Percentiles rank a stretch among this genome's conserved stretches.
phyloP scores from a whole-genome alignment of 2,797 vertebrate genomes.

The Crocidura indochinensis region DNA sequence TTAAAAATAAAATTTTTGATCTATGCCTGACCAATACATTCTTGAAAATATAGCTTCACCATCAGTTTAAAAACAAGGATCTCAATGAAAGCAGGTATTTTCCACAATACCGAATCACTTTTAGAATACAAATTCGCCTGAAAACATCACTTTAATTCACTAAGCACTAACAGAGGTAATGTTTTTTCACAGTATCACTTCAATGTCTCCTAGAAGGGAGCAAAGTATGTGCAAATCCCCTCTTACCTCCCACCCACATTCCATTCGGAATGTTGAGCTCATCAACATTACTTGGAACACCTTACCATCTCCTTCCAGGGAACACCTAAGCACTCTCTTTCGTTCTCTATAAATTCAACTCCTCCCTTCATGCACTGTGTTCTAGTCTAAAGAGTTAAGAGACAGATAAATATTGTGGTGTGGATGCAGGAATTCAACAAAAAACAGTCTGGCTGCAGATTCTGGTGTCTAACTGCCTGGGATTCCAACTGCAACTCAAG shows the following conservation, averaged over 20 bases:
- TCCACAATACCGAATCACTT: slow-evolving; percentile 9
- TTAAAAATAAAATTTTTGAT: not conserved
- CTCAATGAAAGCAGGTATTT: not conserved
- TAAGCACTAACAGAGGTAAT: not conserved
- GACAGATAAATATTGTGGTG: not conserved
- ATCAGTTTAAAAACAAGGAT: slow-evolving; percentile 22
- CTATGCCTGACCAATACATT: not conserved
- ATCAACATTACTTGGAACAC: not conserved
- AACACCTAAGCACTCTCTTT: not conserved
- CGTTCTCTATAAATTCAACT: not conserved
- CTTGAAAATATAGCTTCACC: not conserved
- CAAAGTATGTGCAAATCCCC: slow-evolving; percentile 6
- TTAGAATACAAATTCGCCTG: not conserved
- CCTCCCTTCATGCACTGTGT: not conserved
- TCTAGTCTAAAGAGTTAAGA: not conserved
- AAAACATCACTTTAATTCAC: not conserved
- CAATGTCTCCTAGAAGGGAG: slow-evolving; percentile 40
- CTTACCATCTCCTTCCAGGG: not conserved
- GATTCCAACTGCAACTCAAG: not conserved
- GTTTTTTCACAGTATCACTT: slow-evolving; percentile 16
- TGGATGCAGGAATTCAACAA: not conserved
- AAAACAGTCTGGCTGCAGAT: not conserved
- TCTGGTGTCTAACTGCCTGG: not conserved
- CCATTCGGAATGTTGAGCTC: no score
- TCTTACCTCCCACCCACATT: not conserved